These are phyloP conservation scores for Macroteleia sp. DNA, from an alignment of 2,888 invertebrate species.

Conservation along the genomic window DNA sequence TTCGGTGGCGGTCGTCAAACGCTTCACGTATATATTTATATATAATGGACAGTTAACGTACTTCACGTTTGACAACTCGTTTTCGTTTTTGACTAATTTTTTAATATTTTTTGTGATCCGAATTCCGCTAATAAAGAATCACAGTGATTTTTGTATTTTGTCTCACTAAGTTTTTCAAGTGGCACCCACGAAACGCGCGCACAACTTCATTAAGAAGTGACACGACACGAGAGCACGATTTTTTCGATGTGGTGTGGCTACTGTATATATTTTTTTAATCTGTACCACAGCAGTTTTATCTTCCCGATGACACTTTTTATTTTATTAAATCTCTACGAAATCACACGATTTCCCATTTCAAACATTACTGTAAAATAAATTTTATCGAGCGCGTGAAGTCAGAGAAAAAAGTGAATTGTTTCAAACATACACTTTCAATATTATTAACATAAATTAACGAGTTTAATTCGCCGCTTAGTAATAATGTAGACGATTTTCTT, in stretches of 20 bases:
- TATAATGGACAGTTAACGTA: constrained; percentile 38
- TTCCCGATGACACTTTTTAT: constrained; percentile 44
- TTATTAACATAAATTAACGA: constrained; percentile 38
- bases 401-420: no score
- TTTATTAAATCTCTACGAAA: constrained; percentile 16
- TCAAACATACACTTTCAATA: constrained; percentile 12
- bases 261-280: constrained; percentile 71
- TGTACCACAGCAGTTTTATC: constrained; percentile 73
- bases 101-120: constrained; percentile 28
- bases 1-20: constrained; percentile 81
- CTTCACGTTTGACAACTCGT: constrained; percentile 44
- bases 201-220: constrained; percentile 74
- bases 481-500: constrained; percentile 41
- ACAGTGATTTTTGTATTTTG: constrained; percentile 81
- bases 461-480: constrained; percentile 32
- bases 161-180: constrained; percentile 80
- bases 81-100: constrained; percentile 43
- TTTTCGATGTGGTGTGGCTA: constrained; percentile 83
- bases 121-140: constrained; percentile 63
- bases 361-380: no score
- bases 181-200: constrained; percentile 80
- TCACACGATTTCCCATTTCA: neutral
- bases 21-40: constrained; percentile 69
- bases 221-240: constrained; percentile 77
- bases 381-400: no score